Evolutionary conservation across 2,797 vertebrate genomes (phyloP).

Genomic region (Allobates femoralis): DNA sequence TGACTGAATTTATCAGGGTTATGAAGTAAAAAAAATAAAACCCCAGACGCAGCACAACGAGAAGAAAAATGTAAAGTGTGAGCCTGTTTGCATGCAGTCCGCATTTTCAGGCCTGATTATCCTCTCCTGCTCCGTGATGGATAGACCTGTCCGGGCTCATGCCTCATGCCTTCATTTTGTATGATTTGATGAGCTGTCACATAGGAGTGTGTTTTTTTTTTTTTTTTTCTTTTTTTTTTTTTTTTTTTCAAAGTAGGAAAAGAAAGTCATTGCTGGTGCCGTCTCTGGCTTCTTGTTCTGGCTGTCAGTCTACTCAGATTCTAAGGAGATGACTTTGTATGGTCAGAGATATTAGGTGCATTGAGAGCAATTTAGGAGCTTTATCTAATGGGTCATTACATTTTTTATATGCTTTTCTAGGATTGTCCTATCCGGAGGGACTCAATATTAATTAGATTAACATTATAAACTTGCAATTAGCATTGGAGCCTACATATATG

Average conservation of each 20-base stretch:
- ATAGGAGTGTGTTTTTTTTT: slow-evolving; percentile 68
- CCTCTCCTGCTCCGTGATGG: slow-evolving; percentile 74
- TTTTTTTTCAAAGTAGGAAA: neutral
- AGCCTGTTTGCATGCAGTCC: slow-evolving; percentile 50
- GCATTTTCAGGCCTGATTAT: slow-evolving; percentile 71
- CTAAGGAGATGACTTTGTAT: slow-evolving; percentile 76
- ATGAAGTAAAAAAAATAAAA: slow-evolving; percentile 63
- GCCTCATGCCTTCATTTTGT: slow-evolving; percentile 71
- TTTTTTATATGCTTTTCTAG: too few species aligned
- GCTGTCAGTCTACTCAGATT: slow-evolving; percentile 76
- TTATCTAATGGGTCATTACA: too few species aligned
- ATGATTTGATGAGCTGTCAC: slow-evolving; percentile 80
- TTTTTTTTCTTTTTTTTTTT: too few species aligned
- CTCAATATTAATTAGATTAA: neutral
- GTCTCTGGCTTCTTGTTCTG: slow-evolving; percentile 75
- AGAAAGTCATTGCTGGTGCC: slow-evolving; percentile 66
- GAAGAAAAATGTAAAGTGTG: slow-evolving; percentile 65
- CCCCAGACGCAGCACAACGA: slow-evolving; percentile 41
- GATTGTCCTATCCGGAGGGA: neutral
- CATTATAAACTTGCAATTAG: neutral
- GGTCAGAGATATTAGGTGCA: neutral
- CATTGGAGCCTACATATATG: too few species aligned
- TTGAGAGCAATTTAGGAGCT: neutral
- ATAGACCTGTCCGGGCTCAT: slow-evolving; percentile 74
- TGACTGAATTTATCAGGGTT: neutral